Conservation (phyloP, 2,113 vertebrate species). For the Leptosomus discolor region DNA sequence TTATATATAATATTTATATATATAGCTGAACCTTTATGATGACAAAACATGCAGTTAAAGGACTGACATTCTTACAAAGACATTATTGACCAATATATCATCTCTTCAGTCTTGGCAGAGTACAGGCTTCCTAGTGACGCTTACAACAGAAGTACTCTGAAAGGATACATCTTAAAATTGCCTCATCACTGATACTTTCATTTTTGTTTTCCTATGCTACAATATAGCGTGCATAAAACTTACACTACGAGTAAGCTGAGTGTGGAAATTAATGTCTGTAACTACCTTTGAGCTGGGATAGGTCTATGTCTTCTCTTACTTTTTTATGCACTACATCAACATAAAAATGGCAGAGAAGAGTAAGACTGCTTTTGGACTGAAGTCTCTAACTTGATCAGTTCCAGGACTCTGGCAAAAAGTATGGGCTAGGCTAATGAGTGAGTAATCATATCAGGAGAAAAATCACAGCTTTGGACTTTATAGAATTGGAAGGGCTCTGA, state of each 20-base stretch:
- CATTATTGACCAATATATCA: background rate
- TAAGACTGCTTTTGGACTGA: background rate
- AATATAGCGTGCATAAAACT: background rate
- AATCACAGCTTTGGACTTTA: background rate
- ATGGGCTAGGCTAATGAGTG: background rate
- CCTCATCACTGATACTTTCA: background rate
- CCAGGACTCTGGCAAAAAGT: background rate
- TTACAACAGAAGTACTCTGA: background rate
- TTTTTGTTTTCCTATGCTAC: background rate
- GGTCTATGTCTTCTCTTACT: background rate
- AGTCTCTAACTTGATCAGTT: background rate
- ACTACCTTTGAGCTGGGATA: background rate
- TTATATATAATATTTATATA: background rate
- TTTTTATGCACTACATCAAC: background rate
- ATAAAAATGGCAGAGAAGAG: background rate
- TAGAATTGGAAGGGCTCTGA: background rate
- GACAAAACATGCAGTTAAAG: background rate
- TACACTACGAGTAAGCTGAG: background rate
- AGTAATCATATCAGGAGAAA: background rate
- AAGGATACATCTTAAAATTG: background rate
- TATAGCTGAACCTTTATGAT: background rate
- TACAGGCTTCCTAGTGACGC: background rate
- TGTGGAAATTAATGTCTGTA: background rate
- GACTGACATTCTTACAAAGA: background rate
- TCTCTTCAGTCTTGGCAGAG: background rate